Base-by-base conservation (phyloP, 2,113 vertebrate genomes). In the Nycticebus coucang region DNA sequence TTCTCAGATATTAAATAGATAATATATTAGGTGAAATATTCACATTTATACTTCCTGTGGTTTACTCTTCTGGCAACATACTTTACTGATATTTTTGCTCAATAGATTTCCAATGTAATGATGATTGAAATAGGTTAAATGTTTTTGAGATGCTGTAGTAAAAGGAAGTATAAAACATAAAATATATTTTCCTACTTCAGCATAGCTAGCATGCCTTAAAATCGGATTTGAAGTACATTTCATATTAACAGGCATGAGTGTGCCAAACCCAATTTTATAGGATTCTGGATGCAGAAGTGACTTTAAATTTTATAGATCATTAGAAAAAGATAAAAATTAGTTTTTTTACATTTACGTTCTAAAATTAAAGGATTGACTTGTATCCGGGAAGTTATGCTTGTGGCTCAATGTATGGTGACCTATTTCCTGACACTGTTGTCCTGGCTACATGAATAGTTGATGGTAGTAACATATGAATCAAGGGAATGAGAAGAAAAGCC, bases 1-100 rank as follows among this genome's bases (percentile, higher is more conserved):
- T 75, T 95, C 22, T 62, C 72, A 93, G 19, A 82, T 82, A 77
- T 60, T 81, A 87, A 87, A 89, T 50, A 53, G 37, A n/a, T 82
- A 37, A 12, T 71, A 37, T 35, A 19, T 10, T 66, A 37, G 66
- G 7, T 53, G n/a, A 71, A 87, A 87, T 90, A 30, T 19, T 72
- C 35, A 69, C 22, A 50, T 50, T 92, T 13, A 45, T 18, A 71
- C 1, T 53, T 91, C 41, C 50, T 28, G 10, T 83, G 26, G 60
- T 50, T 90, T 60, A 64, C 26, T 88, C 91, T 93, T 62, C 30
- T 96, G 30, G 33, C 18, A 41, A n/a, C 41, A 55, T 55, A 0
- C 5, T 17, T 69, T 71, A 59, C 21, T 74, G 12, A 74, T 62
- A 37, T 21, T 72, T 84, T 84, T 11, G n/a, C 37, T 91, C 84